Conservation (phyloP, 2,888 invertebrate genomes). For the Mesorhabditis sp. region DNA sequence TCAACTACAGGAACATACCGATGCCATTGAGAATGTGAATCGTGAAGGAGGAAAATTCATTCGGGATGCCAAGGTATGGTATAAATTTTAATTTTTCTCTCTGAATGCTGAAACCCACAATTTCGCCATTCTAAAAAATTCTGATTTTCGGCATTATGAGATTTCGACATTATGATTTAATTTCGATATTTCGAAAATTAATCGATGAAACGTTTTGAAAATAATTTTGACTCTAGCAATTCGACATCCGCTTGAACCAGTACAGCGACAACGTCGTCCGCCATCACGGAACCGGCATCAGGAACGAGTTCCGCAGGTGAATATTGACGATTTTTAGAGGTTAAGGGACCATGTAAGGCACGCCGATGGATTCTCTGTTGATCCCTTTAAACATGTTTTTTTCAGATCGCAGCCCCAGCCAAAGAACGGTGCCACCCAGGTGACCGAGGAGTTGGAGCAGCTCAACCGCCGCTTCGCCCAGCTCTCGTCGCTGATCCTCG, state of each 20-base stretch:
- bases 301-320: slow-evolving; percentile 41
- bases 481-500: slow-evolving; percentile 55
- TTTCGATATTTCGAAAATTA: not conserved
- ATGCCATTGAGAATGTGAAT: slow-evolving; percentile 90
- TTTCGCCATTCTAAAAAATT: too few relatives aligned
- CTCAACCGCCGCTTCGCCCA: slow-evolving; percentile 58
- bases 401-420: slow-evolving; percentile 46
- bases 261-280: slow-evolving; percentile 74
- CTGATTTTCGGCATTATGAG: not conserved
- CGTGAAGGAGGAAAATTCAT: slow-evolving; percentile 89
- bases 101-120: not conserved
- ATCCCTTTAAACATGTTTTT: not conserved
- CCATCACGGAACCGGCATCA: slow-evolving; percentile 48
- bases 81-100: not conserved
- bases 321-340: not conserved
- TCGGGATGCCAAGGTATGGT: slow-evolving; percentile 97
- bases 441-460: slow-evolving; percentile 56
- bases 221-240: slow-evolving; percentile 69
- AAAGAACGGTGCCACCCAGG: slow-evolving; percentile 52
- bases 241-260: slow-evolving; percentile 78
- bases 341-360: too few relatives aligned
- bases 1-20: slow-evolving; percentile 84
- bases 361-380: too few relatives aligned
- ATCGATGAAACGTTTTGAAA: slow-evolving; percentile 9
- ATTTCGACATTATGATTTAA: too few relatives aligned